Percentiles rank a stretch among this genome's conserved stretches.
Evolutionary conservation across 1,140 invertebrate genomes (phyloP).

Genomic region (Drosophila teissieri): DNA sequence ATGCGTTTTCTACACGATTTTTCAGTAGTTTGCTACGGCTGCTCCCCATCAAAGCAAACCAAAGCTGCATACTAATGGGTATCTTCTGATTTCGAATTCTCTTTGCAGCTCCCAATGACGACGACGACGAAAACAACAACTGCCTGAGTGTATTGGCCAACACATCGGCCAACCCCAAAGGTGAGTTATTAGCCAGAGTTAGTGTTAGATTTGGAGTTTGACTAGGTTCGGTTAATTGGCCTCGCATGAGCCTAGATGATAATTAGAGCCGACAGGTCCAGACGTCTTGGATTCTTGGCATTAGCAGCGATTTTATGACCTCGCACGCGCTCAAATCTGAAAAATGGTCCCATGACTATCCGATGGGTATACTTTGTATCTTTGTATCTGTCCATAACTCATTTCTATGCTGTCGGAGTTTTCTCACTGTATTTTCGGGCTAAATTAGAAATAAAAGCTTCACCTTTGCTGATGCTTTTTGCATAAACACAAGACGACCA

Average conservation of each 20-base stretch:
- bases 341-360: conserved; percentile 13
- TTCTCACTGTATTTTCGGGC: conserved; percentile 43
- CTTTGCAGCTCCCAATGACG: conserved; percentile 53
- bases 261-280: conserved; percentile 51
- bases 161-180: conserved; percentile 45
- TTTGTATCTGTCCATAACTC: conserved; percentile 36
- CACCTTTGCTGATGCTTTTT: conserved; percentile 33
- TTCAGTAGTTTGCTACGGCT: conserved; percentile 28
- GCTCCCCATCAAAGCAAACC: conserved; percentile 22
- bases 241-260: conserved; percentile 60
- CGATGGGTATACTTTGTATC: conserved; percentile 29
- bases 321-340: conserved; percentile 47
- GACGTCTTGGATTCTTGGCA: conserved; percentile 53
- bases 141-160: conserved; percentile 63
- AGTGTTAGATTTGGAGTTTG: conserved; percentile 17
- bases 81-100: conserved; percentile 30
- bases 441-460: conserved; percentile 80
- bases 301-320: conserved; percentile 76
- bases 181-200: conserved; percentile 61
- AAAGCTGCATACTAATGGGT: conserved; percentile 70
- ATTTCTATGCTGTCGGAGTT: conserved; percentile 63
- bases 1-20: conserved; percentile 75
- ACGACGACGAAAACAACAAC: conserved; percentile 16
- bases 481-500: conserved; percentile 58
- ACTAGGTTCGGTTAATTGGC: conserved; percentile 68